These are phyloP conservation scores for Sciurus vulgaris DNA, from an alignment of 2,797 vertebrate species.

Conservation along the genomic window DNA sequence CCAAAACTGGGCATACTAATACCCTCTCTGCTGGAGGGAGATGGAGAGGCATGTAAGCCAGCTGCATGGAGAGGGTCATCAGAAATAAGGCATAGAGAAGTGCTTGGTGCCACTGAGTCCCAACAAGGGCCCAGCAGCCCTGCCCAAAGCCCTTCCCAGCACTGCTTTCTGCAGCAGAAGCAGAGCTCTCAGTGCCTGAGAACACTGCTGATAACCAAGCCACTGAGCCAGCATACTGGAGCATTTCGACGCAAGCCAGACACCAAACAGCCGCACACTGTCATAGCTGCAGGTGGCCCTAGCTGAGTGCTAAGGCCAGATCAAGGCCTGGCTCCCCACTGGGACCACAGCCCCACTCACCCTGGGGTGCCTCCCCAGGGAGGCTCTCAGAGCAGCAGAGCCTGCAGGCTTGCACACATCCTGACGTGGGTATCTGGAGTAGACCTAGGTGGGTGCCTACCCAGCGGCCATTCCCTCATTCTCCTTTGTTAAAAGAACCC, in stretches of 20 bases:
- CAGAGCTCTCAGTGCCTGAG: background rate
- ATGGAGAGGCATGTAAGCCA: background rate
- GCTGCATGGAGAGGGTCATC: background rate
- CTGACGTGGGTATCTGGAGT: background rate
- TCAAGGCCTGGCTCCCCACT: background rate
- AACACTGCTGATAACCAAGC: background rate
- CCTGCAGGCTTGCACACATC: background rate
- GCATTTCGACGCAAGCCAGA: background rate
- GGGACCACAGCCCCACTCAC: background rate
- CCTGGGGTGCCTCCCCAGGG: background rate
- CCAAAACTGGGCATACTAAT: background rate
- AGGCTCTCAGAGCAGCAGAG: background rate
- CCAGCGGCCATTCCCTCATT: background rate
- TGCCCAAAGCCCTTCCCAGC: background rate
- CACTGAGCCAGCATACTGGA: slow-evolving; percentile 46
- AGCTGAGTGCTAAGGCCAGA: background rate
- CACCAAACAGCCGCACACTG: background rate
- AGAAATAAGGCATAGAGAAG: background rate
- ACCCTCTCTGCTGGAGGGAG: background rate
- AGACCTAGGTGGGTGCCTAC: background rate
- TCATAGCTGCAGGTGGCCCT: background rate
- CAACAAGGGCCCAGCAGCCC: background rate
- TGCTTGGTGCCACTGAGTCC: accelerated
- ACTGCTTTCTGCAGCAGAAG: background rate
- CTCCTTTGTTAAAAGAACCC: background rate